Percentiles rank a stretch among this genome's conserved stretches.
These are phyloP conservation scores for Cyclopterus lumpus DNA, from an alignment of 2,797 vertebrate species.

Conservation along the genomic window DNA sequence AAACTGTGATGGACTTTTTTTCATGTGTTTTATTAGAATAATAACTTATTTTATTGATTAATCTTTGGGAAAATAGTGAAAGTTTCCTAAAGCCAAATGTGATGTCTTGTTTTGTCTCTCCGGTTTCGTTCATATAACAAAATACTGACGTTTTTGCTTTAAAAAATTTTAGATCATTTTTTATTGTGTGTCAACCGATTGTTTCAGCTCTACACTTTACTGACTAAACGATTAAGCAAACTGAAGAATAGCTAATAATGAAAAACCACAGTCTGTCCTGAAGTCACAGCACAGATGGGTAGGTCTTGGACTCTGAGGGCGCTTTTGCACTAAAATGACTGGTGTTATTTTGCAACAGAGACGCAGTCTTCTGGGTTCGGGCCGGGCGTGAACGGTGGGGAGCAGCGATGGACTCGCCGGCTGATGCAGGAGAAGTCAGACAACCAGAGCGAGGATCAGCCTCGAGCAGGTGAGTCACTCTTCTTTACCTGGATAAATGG, in stretches of 20 bases:
- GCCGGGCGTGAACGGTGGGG: constrained; percentile 49
- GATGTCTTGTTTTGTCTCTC: not conserved
- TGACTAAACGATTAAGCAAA: not conserved
- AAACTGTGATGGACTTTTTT: not conserved
- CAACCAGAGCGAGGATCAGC: constrained; percentile 80
- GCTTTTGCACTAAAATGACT: constrained; percentile 22
- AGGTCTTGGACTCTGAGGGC: not conserved
- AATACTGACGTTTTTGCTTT: not conserved
- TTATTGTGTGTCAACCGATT: not conserved
- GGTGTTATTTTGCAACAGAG: constrained; percentile 64
- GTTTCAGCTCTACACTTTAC: not conserved
- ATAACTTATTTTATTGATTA: not conserved
- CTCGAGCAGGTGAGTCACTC: constrained; percentile 80
- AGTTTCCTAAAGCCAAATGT: not conserved
- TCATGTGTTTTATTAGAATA: not conserved
- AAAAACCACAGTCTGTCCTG: not conserved
- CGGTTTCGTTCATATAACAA: not conserved
- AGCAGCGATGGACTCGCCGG: constrained; percentile 74
- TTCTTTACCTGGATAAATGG: constrained; percentile 18
- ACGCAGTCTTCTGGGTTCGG: constrained; percentile 59
- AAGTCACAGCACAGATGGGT: not conserved
- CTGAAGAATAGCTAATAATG: not conserved
- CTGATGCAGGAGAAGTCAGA: constrained; percentile 80
- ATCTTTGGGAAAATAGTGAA: not conserved
- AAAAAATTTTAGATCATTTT: not conserved